phyloP scores from a whole-genome alignment of 2,797 vertebrate genomes.

The Hyperoplus lanceolatus region DNA sequence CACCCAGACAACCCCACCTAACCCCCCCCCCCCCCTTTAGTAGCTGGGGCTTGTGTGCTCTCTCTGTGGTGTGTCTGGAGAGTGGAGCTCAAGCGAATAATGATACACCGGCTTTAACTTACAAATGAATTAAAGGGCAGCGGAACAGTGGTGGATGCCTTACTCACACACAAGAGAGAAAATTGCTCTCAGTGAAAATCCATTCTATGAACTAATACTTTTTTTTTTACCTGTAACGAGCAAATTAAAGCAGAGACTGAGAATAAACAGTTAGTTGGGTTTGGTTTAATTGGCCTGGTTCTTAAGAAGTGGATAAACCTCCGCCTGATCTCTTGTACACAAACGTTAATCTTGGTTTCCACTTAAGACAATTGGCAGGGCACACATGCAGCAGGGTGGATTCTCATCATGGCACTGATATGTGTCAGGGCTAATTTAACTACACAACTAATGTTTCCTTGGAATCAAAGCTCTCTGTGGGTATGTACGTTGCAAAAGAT shows the following conservation, averaged over 20 bases:
- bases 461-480: conserved; percentile 18
- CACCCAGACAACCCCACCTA: conserved; percentile 36
- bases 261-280: conserved; percentile 51
- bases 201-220: conserved; percentile 15
- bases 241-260: conserved; percentile 47
- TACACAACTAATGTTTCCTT: conserved; percentile 30
- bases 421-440: conserved; percentile 25
- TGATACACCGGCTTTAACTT: conserved; percentile 84
- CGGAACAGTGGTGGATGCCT: conserved; percentile 70
- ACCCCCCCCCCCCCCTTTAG: conserved; percentile 42
- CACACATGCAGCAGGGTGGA: conserved; percentile 16
- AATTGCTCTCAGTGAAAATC: conserved; percentile 31
- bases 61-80: conserved; percentile 63
- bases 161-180: conserved; percentile 53
- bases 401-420: conserved; percentile 1
- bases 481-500: conserved; percentile 17
- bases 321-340: conserved; percentile 54
- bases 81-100: conserved; percentile 83
- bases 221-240: conserved; percentile 45
- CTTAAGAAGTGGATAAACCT: conserved; percentile 57
- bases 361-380: conserved; percentile 51
- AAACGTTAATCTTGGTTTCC: conserved; percentile 67
- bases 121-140: conserved; percentile 84
- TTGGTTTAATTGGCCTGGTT: conserved; percentile 63
- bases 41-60: conserved; percentile 79